Percentiles rank a stretch among this genome's conserved stretches.
These are phyloP conservation scores for Tor tambroides DNA, from an alignment of 2,113 vertebrate genomes.

Conservation along the genomic window DNA sequence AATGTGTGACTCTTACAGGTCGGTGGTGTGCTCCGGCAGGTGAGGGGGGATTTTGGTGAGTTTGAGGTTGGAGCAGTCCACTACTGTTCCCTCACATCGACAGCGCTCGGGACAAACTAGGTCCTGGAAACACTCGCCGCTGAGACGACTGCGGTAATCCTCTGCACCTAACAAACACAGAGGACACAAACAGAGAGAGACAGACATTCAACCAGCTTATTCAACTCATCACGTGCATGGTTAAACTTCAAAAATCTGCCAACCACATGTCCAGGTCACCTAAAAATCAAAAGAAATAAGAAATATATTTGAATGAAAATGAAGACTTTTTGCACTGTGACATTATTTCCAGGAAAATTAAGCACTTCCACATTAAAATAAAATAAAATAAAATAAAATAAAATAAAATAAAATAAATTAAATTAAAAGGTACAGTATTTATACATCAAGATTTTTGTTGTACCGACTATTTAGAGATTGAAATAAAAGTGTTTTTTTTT, in stretches of 20 bases:
- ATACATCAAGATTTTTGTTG: no score
- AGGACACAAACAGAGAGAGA: constrained; percentile 19
- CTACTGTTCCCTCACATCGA: constrained; percentile 92
- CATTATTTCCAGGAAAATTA: background rate
- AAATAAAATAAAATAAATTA: no score
- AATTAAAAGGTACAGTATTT: no score
- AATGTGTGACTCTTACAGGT: constrained; percentile 84
- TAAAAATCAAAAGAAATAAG: background rate
- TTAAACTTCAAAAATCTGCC: background rate
- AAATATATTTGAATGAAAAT: background rate
- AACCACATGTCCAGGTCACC: background rate
- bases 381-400: no score
- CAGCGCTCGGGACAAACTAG: constrained; percentile 93
- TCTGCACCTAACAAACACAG: constrained; percentile 82
- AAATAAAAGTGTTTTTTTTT: no score
- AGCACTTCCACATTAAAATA: no score
- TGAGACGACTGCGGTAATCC: constrained; percentile 91
- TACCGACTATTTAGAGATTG: no score
- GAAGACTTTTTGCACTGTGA: background rate
- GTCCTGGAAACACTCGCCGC: constrained; percentile 95
- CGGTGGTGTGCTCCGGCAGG: constrained; percentile 90
- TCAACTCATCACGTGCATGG: background rate
- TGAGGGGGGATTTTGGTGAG: constrained; percentile 85
- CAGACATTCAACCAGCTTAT: background rate
- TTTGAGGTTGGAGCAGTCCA: constrained; percentile 96